phyloP scores from a whole-genome alignment of 2,888 invertebrate genomes.

The Lasioglossum zephyrum region DNA sequence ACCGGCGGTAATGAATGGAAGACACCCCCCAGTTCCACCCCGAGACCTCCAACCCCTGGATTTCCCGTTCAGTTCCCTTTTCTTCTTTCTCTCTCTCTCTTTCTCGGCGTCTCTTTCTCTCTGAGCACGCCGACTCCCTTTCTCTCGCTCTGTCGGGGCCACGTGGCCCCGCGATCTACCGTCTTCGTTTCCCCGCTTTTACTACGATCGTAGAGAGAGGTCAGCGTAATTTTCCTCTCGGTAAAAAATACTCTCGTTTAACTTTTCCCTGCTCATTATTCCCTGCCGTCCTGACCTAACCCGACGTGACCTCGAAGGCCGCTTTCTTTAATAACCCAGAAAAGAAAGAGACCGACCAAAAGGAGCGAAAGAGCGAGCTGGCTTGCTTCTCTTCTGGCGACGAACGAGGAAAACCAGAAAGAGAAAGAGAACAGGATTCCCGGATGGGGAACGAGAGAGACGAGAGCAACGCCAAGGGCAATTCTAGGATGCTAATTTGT shows the following conservation, averaged over 20 bases:
- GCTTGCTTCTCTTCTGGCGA: constrained; percentile 22
- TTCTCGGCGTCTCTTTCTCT: constrained; percentile 36
- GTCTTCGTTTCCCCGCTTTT: constrained; percentile 67
- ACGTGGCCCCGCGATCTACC: constrained; percentile 54
- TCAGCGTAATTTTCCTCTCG: constrained; percentile 79
- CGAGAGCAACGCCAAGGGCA: constrained; percentile 80
- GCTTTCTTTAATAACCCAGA: constrained; percentile 83
- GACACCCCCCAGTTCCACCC: constrained; percentile 73
- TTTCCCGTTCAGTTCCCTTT: constrained; percentile 67
- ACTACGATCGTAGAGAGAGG: constrained; percentile 67
- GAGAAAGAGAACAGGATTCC: constrained; percentile 49
- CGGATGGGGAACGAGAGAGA: constrained; percentile 60
- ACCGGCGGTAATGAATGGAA: constrained; percentile 83
- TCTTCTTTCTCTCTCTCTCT: constrained; percentile 45
- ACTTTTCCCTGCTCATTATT: constrained; percentile 83
- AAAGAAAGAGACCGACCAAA: constrained; percentile 67
- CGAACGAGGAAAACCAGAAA: constrained; percentile 50
- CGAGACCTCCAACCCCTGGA: constrained; percentile 66
- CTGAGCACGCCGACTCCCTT: constrained; percentile 36
- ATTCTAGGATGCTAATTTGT: constrained; percentile 83
- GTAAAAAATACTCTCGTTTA: constrained; percentile 83
- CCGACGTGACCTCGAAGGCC: constrained; percentile 81
- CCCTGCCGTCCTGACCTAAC: constrained; percentile 82
- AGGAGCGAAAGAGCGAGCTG: constrained; percentile 25
- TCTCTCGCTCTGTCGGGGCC: constrained; percentile 52